Percentiles rank a stretch among this genome's conserved stretches.
These are phyloP conservation scores for Orthonychiurus folsomi DNA, from an alignment of 2,888 invertebrate species.

Conservation along the genomic window DNA sequence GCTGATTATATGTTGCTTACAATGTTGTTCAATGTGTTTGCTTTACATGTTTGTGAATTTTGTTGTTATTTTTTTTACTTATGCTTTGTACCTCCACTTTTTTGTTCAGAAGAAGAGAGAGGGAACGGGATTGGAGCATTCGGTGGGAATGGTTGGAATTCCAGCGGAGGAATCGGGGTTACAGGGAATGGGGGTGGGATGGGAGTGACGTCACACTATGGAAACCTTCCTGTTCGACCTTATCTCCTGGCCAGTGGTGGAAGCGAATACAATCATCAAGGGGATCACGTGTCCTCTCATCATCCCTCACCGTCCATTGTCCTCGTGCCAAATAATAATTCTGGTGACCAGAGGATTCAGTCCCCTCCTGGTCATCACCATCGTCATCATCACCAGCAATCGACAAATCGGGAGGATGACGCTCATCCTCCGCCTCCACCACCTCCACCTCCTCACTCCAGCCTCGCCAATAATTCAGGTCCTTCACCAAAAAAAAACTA, in stretches of 20 bases:
- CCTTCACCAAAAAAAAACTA: constrained; percentile 2
- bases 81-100: constrained; percentile 9
- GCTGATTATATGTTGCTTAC: neutral
- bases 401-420: constrained; percentile 15
- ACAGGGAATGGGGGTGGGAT: constrained; percentile 15
- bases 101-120: constrained; percentile 17
- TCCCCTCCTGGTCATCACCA: constrained; percentile 20
- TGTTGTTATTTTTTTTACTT: constrained; percentile 19
- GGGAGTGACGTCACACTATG: constrained; percentile 37
- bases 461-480: constrained; percentile 23
- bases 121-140: constrained; percentile 13
- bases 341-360: constrained; percentile 19
- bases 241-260: constrained; percentile 25
- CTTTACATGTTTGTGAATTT: neutral
- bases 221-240: constrained; percentile 39
- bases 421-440: constrained; percentile 9
- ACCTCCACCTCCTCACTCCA: neutral
- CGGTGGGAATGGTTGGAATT: constrained; percentile 13
- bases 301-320: constrained; percentile 16
- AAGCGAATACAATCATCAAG: constrained; percentile 18
- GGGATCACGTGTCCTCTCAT: constrained; percentile 8
- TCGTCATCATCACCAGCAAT: constrained; percentile 25
- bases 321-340: constrained; percentile 26
- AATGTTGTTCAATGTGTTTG: neutral
- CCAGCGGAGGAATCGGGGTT: neutral